A percentile compares a stretch with the other conserved stretches of the same genome.
Conservation (phyloP, 2,888 invertebrate genomes). For the Schizaphis graminum region DNA sequence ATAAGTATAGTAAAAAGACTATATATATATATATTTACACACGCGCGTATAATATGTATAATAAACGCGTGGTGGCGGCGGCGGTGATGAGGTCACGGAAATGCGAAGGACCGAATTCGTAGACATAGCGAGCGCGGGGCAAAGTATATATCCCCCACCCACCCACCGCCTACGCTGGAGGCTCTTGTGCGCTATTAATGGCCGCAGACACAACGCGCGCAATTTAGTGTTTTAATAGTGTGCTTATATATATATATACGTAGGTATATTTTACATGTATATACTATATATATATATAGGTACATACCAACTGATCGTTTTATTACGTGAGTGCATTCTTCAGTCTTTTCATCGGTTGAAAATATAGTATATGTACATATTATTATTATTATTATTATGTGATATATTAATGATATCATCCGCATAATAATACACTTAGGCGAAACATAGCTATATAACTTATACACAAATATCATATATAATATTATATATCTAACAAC, state of each 20-base stretch:
- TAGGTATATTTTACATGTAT: background rate
- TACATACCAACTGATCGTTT: constrained; percentile 20
- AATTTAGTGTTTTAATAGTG: constrained; percentile 28
- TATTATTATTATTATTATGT: background rate
- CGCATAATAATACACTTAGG: background rate
- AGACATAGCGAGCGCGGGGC: background rate
- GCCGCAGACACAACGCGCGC: constrained; percentile 26
- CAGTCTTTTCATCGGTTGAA: constrained; percentile 1
- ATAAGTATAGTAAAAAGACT: constrained; percentile 29
- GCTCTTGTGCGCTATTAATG: constrained; percentile 41
- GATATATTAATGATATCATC: background rate
- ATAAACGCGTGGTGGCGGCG: constrained; percentile 22
- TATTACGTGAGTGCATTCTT: constrained; percentile 35
- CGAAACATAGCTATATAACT: background rate
- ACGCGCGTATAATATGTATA: background rate
- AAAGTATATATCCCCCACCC: background rate
- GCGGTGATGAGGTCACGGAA: constrained; percentile 54
- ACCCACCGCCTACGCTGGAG: background rate
- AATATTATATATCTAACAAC: background rate
- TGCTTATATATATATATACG: background rate
- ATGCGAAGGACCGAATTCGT: constrained; percentile 46
- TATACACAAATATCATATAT: background rate
- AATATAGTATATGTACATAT: background rate
- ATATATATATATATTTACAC: constrained; percentile 13
- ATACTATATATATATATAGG: background rate